Base-by-base conservation (phyloP, 2,797 vertebrate species). In the Mycteria americana region DNA sequence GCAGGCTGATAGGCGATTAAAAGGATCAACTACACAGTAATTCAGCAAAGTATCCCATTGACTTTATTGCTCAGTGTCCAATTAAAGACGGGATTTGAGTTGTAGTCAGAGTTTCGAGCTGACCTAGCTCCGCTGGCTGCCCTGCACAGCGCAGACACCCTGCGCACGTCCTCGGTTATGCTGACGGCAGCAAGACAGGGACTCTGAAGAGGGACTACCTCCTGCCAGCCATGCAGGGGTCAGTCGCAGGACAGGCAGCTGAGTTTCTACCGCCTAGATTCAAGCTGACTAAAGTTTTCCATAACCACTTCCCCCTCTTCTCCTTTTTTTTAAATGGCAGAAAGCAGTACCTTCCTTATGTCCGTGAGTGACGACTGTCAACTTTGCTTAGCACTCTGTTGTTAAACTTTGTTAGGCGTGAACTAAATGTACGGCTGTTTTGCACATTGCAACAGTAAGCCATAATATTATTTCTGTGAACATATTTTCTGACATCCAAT, bases 11-110 rank as follows among this genome's bases (percentile, higher is more conserved):
- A 23, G 93, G 80, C 27, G 7, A 51, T 69, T 50, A 43, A 75
- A 86, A 67, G 94, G 92, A 92, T 92, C 91, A 95, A 90, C 96
- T 97, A 67, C 35, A 11, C 37, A 63, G 67, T 59, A 60, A 46
- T 95, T 95, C 96, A 97, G 95, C 97, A 95, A 96, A 95, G 97
- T 89, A 96, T 97, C 93, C 95, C 92, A 97, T 95, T 90, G 97
- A 93, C 97, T 97, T 97, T 73, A 64, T 23, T 78, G 88, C 97
- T 95, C 85, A 63, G 54, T 96, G n/a, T 63, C 79, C 82, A 70
- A 13, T 89, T 60, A 54, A 86, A 85, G 87, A 18, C 2, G 19
- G 81, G 72, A 82, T 92, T 67, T 60, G 48, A 64, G 67, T 54
- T 51, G 53, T 74, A 90, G 95, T 80, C 62, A 21, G 79, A 93